phyloP scores from a whole-genome alignment of 2,113 vertebrate species.

The Anas platyrhynchos region DNA sequence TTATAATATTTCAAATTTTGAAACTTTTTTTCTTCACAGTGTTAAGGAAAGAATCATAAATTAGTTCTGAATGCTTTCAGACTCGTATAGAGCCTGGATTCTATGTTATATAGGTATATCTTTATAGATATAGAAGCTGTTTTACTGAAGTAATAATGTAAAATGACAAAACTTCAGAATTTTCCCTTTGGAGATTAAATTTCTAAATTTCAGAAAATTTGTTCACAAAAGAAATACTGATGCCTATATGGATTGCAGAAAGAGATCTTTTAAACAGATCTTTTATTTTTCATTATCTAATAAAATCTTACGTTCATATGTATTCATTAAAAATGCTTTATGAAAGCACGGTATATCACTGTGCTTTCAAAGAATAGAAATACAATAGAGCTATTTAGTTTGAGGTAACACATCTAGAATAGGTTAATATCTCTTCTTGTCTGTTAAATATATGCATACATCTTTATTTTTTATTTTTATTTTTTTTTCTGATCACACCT shows the following conservation, averaged over 20 bases:
- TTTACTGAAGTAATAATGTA: not conserved
- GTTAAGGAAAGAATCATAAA: not conserved
- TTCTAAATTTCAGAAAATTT: not conserved
- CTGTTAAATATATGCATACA: not conserved
- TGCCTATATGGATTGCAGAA: not conserved
- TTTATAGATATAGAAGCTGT: too few relatives aligned
- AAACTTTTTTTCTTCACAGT: not conserved
- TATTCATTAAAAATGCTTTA: not conserved
- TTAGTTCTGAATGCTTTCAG: not conserved
- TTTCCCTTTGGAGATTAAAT: fast-evolving
- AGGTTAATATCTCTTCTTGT: not conserved
- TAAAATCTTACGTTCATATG: not conserved
- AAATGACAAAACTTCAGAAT: not conserved
- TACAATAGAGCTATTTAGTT: not conserved
- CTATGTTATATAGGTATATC: not conserved
- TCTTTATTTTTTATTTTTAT: not conserved
- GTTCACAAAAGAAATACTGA: not conserved
- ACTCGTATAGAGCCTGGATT: not conserved
- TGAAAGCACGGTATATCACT: not conserved
- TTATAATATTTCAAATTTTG: not conserved
- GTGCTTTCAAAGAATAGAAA: not conserved
- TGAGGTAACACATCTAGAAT: not conserved
- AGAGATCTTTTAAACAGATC: not conserved
- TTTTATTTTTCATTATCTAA: not conserved
- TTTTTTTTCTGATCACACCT: not conserved